A percentile compares a stretch with the other conserved stretches of the same genome.
Evolutionary conservation across 2,797 vertebrate species (phyloP).

Genomic region (Hippocampus kuda): DNA sequence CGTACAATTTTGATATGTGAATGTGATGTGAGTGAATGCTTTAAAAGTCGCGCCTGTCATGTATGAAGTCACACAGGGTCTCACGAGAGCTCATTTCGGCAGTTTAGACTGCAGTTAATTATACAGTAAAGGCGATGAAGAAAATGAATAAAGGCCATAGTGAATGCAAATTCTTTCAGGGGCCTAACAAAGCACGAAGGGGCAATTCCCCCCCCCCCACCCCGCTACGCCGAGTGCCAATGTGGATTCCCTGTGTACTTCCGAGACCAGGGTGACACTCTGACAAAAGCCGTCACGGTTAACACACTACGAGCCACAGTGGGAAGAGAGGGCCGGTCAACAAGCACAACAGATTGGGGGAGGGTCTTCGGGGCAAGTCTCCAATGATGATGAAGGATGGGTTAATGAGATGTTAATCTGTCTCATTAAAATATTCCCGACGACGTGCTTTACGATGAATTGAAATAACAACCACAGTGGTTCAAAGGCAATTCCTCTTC

Average conservation of each 20-base stretch:
- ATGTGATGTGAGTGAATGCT: too few relatives aligned
- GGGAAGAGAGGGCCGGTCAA: slow-evolving; percentile 34
- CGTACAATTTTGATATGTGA: too few relatives aligned
- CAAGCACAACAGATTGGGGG: slow-evolving; percentile 35
- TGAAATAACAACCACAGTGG: background rate
- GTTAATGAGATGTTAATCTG: slow-evolving; percentile 29
- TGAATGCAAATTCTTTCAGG: slow-evolving; percentile 69
- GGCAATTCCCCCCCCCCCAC: slow-evolving; percentile 52
- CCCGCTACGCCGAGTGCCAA: slow-evolving; percentile 63
- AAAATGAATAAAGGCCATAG: slow-evolving; percentile 55
- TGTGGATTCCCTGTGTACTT: slow-evolving; percentile 63
- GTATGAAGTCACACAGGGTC: too few relatives aligned
- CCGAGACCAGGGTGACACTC: slow-evolving; percentile 59
- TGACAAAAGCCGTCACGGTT: slow-evolving; percentile 65
- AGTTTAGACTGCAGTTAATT: slow-evolving; percentile 29
- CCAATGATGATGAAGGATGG: slow-evolving; percentile 36
- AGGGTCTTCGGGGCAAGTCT: slow-evolving; percentile 25
- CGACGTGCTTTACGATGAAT: background rate
- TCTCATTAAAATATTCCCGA: slow-evolving; percentile 8
- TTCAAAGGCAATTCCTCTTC: background rate
- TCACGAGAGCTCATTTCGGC: too few relatives aligned
- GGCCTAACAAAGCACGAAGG: slow-evolving; percentile 58
- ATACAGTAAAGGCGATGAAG: slow-evolving; percentile 35
- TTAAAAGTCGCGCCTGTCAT: too few relatives aligned
- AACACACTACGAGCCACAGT: slow-evolving; percentile 56